Evolutionary conservation across 1,140 invertebrate genomes (phyloP).

Genomic region (Aethina tumida): DNA sequence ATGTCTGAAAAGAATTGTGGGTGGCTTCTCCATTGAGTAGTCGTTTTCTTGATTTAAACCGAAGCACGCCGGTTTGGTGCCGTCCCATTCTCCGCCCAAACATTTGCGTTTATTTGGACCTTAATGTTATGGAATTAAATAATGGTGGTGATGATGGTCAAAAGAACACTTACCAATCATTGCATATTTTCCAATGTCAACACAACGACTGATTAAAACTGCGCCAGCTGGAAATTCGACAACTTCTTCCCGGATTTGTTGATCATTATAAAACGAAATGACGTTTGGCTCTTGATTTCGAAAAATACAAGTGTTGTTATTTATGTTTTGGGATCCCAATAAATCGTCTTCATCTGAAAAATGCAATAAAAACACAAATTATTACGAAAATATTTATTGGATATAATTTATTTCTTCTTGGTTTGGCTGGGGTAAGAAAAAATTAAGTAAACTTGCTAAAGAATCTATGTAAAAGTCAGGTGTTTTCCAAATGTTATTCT

Average conservation of each 20-base stretch:
- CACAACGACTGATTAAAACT: constrained; percentile 59
- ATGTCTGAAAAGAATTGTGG: constrained; percentile 74
- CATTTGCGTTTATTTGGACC: constrained; percentile 51
- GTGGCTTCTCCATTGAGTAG: constrained; percentile 77
- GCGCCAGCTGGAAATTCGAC: constrained; percentile 68
- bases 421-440: constrained; percentile 5
- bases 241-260: constrained; percentile 60
- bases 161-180: constrained; percentile 38
- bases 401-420: constrained; percentile 2
- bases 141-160: neutral
- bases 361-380: neutral
- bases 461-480: no score
- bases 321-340: constrained; percentile 13
- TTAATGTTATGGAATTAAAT: constrained; percentile 3
- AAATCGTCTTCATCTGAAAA: constrained; percentile 35
- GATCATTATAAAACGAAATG: constrained; percentile 68
- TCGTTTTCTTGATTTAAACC: constrained; percentile 77
- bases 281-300: constrained; percentile 67
- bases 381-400: neutral
- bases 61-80: constrained; percentile 63
- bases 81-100: constrained; percentile 67
- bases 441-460: constrained; percentile 3
- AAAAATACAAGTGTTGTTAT: constrained; percentile 64
- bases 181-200: constrained; percentile 61
- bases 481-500: no score